Conservation (phyloP, 2,888 invertebrate species). For the Caenorhabditis sp. region DNA sequence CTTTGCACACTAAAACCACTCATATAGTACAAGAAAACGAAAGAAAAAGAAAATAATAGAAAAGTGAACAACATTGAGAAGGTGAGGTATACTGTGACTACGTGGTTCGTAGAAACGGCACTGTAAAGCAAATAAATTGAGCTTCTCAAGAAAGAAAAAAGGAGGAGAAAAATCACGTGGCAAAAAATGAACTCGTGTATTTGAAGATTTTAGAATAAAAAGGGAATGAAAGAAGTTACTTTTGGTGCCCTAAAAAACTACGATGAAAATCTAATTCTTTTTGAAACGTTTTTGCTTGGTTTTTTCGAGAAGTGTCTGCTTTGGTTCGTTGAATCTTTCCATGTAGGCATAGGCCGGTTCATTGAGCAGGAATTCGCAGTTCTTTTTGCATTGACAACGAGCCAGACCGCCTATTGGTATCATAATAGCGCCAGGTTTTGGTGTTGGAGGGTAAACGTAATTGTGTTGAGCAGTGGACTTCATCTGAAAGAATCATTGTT, state of each 20-base stretch:
- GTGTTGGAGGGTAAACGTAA: slow-evolving; percentile 34
- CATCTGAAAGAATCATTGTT: slow-evolving; percentile 10
- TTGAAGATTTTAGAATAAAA: background rate
- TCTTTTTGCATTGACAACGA: slow-evolving; percentile 30
- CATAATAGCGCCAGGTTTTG: slow-evolving; percentile 31
- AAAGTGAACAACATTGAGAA: slow-evolving; percentile 7
- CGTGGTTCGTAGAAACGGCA: background rate
- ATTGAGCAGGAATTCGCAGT: slow-evolving; percentile 24
- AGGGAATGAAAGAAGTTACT: background rate
- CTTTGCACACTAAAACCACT: slow-evolving; percentile 10
- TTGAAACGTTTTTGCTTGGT: slow-evolving; percentile 41
- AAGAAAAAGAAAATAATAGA: slow-evolving; percentile 7
- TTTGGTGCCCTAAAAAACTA: background rate
- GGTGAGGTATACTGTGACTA: background rate
- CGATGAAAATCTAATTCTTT: slow-evolving; percentile 18
- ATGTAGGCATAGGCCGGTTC: slow-evolving; percentile 39
- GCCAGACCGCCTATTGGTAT: slow-evolving; percentile 39
- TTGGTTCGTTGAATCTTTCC: slow-evolving; percentile 41
- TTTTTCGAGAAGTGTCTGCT: slow-evolving; percentile 33
- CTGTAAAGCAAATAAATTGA: background rate
- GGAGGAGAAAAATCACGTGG: background rate
- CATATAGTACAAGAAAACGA: slow-evolving; percentile 1
- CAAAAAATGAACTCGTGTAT: slow-evolving; percentile 6
- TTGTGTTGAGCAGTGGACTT: slow-evolving; percentile 22
- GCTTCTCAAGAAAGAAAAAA: background rate